Base-by-base conservation (phyloP, 2,113 vertebrate species). In the Nothocercus julius region DNA sequence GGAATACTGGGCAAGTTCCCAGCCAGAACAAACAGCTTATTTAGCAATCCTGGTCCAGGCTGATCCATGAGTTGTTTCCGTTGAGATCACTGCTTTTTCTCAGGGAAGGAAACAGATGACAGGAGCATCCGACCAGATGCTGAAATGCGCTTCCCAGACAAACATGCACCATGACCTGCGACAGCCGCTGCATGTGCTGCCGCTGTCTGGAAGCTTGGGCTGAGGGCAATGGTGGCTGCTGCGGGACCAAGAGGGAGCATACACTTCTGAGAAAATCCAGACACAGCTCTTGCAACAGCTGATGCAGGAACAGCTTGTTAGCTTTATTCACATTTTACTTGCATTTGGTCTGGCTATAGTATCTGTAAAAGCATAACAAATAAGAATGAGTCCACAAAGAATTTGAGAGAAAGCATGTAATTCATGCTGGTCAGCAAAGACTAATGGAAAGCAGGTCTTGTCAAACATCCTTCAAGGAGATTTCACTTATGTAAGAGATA, bases 161-260 rank as follows among this genome's bases (percentile, higher is more conserved):
- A 11, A 34, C 9, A 11, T 1, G 0, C 16, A 4, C 2, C n/a
- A 34, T 5, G 16, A 68, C 47, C 22, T 54, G 13, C 0, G 0
- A n/a, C 21, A 62, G 34, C 0, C 3, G 16, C 19, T 18, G 0
- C 0, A 32, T 24, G 17, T 53, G n/a, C 27, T 84, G 28, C 20
- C 36, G 18, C 15, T 6, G 2, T 27, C 63, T 3, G 8, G 2
- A 18, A 4, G 2, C 11, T 74, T 36, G 9, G 1, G 54, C 27
- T 49, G 7, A 5, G 2, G 2, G 2, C 32, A 15, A 34, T 1
- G 1, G 6, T 18, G 27, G 14, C 62, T 85, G 3, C 49, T 59
- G 1, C 15, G 13, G 15, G 7, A 27, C 5, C 24, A 19, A 5
- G 28, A 32, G 54, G 15, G 30, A 58, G 30, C 9, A 18, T 30